Base-by-base conservation (phyloP, 53 echinoderm and acorn worm species). In the Echinometra lucunter region DNA sequence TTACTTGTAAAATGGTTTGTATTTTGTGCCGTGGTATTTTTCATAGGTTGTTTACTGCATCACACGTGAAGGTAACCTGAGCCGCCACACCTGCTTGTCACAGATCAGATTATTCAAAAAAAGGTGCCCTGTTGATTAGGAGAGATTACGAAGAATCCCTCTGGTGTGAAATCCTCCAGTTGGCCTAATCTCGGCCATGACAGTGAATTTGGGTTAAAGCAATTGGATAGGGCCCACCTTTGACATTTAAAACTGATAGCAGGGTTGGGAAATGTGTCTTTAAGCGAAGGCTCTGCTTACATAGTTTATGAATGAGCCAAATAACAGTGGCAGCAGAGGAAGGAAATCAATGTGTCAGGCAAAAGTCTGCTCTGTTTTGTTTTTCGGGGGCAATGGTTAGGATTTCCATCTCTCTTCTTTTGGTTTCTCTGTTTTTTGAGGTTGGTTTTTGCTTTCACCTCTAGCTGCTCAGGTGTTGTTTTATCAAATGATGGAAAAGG, bases 171-270 rank as follows among this genome's bases (percentile, higher is more conserved):
- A 18, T 28, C 85, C 49, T 49, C 85, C 37, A 30, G 35, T 35
- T 2, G 23, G 85, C 37, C 45, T 85, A n/a, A 85, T 85, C 49
- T 85, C 85, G 49, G 85, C 85, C 85, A 85, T 85, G 85, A 85
- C 85, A 85, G 85, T 85, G 85, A 53, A 85, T 85, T 85, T 85
- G 30, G 85, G 85, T 85, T 85, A 85, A 85, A 85, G 85, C 85
- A 30, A 85, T 85, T 28, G n/a, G 85, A 85, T 85, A 85, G 85
- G 45, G 2, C 21, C 47, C 85, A 85, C 85, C 85, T 85, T 85
- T 85, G 85, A 85, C 85, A 85, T 85, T 85, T 85, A 45, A 49
- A 85, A 85, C 85, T 85, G 53, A 85, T 85, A 85, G 85, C 85
- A 47, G 85, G 85, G 85, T 30, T 85, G 85, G 85, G 85, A 85